Evolutionary conservation across 1,140 invertebrate genomes (phyloP).

Genomic region (Orius insidiosus): DNA sequence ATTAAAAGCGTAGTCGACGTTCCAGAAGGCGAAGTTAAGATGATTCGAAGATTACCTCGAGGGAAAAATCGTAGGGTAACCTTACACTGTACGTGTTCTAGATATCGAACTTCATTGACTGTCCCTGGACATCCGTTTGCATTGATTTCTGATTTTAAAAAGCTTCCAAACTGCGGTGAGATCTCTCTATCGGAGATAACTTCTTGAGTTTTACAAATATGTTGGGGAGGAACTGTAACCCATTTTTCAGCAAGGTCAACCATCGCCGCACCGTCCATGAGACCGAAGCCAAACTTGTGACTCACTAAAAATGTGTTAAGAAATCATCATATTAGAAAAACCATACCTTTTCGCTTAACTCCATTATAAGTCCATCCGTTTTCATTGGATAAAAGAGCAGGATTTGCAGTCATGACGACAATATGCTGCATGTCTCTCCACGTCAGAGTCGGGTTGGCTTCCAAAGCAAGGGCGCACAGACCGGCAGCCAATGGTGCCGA

Average conservation of each 20-base stretch:
- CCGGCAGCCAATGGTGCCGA: conserved; percentile 90
- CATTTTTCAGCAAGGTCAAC: conserved; percentile 81
- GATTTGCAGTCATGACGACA: conserved; percentile 77
- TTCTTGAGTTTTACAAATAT: conserved; percentile 85
- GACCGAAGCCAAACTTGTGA: conserved; percentile 92
- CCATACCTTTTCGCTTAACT: conserved; percentile 75
- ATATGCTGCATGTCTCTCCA: conserved; percentile 98
- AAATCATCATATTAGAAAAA: no score
- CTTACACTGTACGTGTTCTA: conserved; percentile 90
- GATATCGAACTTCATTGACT: conserved; percentile 69
- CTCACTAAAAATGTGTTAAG: no score
- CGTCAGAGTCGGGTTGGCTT: conserved; percentile 82
- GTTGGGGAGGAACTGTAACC: conserved; percentile 87
- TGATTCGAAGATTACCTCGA: conserved; percentile 64
- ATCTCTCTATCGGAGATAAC: conserved; percentile 62
- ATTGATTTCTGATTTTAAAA: conserved; percentile 59
- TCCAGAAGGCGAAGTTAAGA: conserved; percentile 75
- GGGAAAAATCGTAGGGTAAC: conserved; percentile 66
- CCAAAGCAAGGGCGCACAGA: conserved; percentile 81
- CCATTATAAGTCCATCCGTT: conserved; percentile 81
- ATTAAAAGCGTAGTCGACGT: conserved; percentile 76
- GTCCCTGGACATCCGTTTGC: conserved; percentile 71
- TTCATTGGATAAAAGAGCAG: conserved; percentile 64
- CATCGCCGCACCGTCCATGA: conserved; percentile 94
- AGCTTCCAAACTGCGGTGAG: conserved; percentile 48